Base-by-base conservation (phyloP, 2,113 vertebrate genomes). In the Rhegmatorhina hoffmannsi region DNA sequence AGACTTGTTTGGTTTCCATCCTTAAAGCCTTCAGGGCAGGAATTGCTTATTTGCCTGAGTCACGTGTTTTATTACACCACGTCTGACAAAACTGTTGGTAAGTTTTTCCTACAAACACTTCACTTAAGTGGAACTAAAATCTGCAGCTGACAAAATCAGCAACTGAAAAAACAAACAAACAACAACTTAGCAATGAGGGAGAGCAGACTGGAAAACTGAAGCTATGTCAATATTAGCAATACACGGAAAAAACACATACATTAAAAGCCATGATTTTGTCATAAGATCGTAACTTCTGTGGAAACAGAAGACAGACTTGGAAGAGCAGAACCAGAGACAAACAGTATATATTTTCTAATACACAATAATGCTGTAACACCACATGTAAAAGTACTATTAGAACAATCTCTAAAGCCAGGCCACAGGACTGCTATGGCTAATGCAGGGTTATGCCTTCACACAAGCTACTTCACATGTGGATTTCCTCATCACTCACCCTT, bases 401-500 rank as follows among this genome's bases (percentile, higher is more conserved):
- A 89, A 78, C 0, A 3, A 59, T 15, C 18, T 82, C 50, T 46
- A 66, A 73, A 66, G 36, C 11, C 60, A 21, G 13, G 66, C 84
- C 66, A 58, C 34, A 87, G 13, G 49, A 81, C 73, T 53, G 28
- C 46, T 44, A 25, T 2, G 28, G 92, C 59, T 90, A 62, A 90
- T 11, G 28, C 58, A 79, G 49, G 52, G 38, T 33, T 73, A 74
- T 38, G 82, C 49, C 66, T 78, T 58, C 87, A 36, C 74, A n/a
- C 8, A 79, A 31, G 10, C 70, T 29, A 29, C 29, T 14, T 34
- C 85, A 58, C 47, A 77, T 2, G 0, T 13, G 43, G 26, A 84
- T 93, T 96, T 96, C 94, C 73, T 89, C 92, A 97, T 67, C 8
- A 0, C 33, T 93, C 38, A 63, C 29, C 55, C 90, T 94, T 93